Percentiles rank a stretch among this genome's conserved stretches.
Evolutionary conservation across 2,888 invertebrate species (phyloP).

Genomic region (Penaeus monodon): DNA sequence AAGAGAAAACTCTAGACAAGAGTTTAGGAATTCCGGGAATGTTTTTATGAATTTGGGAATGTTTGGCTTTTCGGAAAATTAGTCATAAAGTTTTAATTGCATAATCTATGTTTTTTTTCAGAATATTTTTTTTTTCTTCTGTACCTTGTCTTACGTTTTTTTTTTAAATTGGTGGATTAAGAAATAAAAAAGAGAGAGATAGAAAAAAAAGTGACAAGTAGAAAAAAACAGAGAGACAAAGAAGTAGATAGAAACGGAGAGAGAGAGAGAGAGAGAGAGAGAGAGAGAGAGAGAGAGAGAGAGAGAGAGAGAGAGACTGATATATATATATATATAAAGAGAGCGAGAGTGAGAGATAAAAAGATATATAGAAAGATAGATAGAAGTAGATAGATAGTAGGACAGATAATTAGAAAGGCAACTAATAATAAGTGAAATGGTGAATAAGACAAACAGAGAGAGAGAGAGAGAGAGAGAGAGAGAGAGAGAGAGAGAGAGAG

Average conservation of each 20-base stretch:
- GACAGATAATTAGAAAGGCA: too few relatives aligned
- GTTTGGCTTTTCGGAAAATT: slow-evolving; percentile 27
- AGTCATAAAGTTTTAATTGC: slow-evolving; percentile 41
- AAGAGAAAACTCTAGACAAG: background rate
- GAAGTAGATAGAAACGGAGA: background rate
- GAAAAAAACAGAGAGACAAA: background rate
- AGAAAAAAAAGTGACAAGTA: background rate
- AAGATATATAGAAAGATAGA: background rate
- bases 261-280: slow-evolving; percentile 4
- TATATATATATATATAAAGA: too few relatives aligned
- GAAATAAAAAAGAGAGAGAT: background rate
- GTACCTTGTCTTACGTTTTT: background rate
- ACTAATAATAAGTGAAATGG: background rate
- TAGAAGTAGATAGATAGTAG: background rate
- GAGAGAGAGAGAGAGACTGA: background rate
- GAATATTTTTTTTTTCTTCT: background rate
- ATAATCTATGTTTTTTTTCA: slow-evolving; percentile 10
- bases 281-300: slow-evolving; percentile 4
- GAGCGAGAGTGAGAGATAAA: slow-evolving; percentile 16
- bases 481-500: background rate
- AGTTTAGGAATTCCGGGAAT: slow-evolving; percentile 24
- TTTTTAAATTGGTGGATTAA: background rate
- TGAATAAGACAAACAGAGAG: background rate
- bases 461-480: slow-evolving; percentile 6
- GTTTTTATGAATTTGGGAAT: slow-evolving; percentile 16